Percentiles rank a stretch among this genome's conserved stretches.
phyloP scores from a whole-genome alignment of 2,888 invertebrate species.

The Bedellia somnulentella region DNA sequence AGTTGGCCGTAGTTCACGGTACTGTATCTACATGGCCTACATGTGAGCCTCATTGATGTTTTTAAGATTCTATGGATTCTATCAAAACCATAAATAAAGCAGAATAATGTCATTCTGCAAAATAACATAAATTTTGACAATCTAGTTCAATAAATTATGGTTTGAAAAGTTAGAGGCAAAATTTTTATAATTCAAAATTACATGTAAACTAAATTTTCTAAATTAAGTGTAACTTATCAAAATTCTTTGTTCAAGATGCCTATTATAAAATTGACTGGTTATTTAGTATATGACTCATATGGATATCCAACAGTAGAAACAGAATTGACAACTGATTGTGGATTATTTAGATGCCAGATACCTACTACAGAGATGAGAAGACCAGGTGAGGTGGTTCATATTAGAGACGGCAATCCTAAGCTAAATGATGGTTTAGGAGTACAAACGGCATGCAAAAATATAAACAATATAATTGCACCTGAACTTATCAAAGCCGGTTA shows the following conservation, averaged over 20 bases:
- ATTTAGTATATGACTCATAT: slow-evolving; percentile 95
- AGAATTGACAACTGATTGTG: slow-evolving; percentile 76
- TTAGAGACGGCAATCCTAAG: slow-evolving; percentile 85
- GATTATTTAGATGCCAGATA: slow-evolving; percentile 90
- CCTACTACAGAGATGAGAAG: slow-evolving; percentile 97
- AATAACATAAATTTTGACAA: too few relatives aligned
- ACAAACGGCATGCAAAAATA: slow-evolving; percentile 83
- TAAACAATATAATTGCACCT: slow-evolving; percentile 80
- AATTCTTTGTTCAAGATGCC: slow-evolving; percentile 82
- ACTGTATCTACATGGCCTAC: too few relatives aligned
- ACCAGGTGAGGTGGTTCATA: slow-evolving; percentile 90
- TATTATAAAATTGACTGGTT: slow-evolving; percentile 86
- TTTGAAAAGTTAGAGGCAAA: too few relatives aligned
- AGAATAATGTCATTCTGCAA: too few relatives aligned
- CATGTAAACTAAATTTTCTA: too few relatives aligned
- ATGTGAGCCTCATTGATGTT: too few relatives aligned
- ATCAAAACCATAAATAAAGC: too few relatives aligned
- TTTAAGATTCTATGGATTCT: too few relatives aligned
- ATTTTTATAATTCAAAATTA: too few relatives aligned
- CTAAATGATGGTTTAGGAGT: slow-evolving; percentile 95
- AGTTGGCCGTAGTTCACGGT: too few relatives aligned
- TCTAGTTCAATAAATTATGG: too few relatives aligned
- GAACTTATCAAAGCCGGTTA: slow-evolving; percentile 78
- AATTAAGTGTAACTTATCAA: too few relatives aligned
- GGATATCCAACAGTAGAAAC: slow-evolving; percentile 99